phyloP scores from a whole-genome alignment of 2,888 invertebrate species.

The Abrostola tripartita region DNA sequence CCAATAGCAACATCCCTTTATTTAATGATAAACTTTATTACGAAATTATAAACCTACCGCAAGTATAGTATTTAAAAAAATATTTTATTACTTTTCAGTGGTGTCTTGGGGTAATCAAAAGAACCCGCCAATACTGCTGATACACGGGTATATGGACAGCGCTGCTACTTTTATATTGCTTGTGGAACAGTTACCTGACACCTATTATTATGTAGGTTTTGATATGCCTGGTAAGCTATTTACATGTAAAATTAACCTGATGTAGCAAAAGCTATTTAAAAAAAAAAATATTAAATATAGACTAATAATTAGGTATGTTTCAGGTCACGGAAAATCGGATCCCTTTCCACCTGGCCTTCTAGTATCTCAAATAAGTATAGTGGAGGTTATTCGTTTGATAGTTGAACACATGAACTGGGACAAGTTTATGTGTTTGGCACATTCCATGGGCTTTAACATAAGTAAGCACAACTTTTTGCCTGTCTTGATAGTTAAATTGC shows the following conservation, averaged over 20 bases:
- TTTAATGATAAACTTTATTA: background rate
- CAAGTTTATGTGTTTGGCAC: constrained; percentile 64
- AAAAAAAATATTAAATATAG: background rate
- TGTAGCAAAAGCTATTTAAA: background rate
- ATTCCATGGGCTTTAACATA: constrained; percentile 67
- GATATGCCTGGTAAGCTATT: constrained; percentile 83
- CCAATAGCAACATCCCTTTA: background rate
- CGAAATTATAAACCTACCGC: background rate
- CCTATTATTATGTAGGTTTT: constrained; percentile 64
- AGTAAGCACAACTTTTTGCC: constrained; percentile 53
- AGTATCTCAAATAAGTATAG: constrained; percentile 43
- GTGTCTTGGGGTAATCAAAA: constrained; percentile 86
- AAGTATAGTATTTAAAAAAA: too few relatives aligned
- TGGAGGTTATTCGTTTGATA: constrained; percentile 54
- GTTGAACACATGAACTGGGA: constrained; percentile 68
- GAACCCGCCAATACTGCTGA: constrained; percentile 79
- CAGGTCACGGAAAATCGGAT: constrained; percentile 88
- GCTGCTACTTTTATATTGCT: constrained; percentile 87
- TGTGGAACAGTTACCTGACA: constrained; percentile 79
- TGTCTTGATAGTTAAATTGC: background rate
- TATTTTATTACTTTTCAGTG: constrained; percentile 69
- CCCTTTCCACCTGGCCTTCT: constrained; percentile 74
- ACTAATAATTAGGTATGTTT: constrained; percentile 29
- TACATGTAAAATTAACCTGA: too few relatives aligned
- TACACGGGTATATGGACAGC: constrained; percentile 89